phyloP scores from a whole-genome alignment of 2,113 vertebrate genomes.

The Rousettus leschenaultii region DNA sequence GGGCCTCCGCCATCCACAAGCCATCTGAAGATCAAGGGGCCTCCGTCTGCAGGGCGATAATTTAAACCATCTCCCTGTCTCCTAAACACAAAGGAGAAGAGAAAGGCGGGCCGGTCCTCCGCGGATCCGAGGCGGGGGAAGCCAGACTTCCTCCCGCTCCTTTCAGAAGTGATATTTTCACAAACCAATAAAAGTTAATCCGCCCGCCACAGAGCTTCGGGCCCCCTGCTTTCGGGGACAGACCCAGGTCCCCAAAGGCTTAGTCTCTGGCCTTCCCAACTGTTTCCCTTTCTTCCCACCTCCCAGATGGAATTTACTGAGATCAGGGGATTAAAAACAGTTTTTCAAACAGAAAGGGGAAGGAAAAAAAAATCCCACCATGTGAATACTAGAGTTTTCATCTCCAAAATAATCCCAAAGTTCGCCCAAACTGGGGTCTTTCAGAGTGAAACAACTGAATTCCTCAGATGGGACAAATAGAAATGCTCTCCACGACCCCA shows the following conservation, averaged over 20 bases:
- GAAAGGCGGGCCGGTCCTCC: neutral
- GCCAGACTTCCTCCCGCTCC: neutral
- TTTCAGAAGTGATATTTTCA: slow-evolving; percentile 20
- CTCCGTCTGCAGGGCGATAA: slow-evolving; percentile 18
- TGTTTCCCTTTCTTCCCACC: neutral
- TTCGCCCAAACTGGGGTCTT: neutral
- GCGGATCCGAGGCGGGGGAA: neutral
- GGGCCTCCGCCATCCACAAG: neutral
- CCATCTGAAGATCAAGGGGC: slow-evolving; percentile 6
- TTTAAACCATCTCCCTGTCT: slow-evolving; percentile 8
- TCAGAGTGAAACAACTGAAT: neutral
- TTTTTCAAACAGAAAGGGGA: neutral
- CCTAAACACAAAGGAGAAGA: neutral
- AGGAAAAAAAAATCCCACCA: neutral
- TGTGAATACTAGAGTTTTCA: neutral
- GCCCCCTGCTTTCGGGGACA: neutral
- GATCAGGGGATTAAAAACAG: neutral
- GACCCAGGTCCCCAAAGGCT: neutral
- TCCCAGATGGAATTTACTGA: neutral
- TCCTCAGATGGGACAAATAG: fast-evolving
- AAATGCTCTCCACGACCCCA: neutral
- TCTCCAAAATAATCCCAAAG: neutral
- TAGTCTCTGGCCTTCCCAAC: neutral
- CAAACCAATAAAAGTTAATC: slow-evolving; percentile 33
- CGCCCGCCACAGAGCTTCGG: neutral